Base-by-base conservation (phyloP, 2,113 vertebrate species). In the Loxodonta africana region DNA sequence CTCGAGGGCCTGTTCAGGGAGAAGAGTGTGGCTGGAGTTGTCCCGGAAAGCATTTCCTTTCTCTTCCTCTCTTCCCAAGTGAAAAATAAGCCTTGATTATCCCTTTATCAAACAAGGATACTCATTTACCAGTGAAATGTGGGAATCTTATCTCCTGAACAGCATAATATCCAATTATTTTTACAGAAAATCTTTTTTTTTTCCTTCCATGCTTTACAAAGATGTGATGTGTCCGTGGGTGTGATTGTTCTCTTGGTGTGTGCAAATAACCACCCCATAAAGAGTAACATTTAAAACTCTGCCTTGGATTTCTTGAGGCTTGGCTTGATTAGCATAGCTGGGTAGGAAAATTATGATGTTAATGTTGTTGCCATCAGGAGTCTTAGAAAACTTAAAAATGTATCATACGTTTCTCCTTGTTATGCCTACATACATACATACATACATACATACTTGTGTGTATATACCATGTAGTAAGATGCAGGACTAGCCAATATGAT, bases 41-140 rank as follows among this genome's bases (percentile, higher is more conserved):
- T 65, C 65, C 8, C 3, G 74, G 82, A 41, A 71, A 88, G 41
- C 44, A 76, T 69, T 90, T 9, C 11, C 25, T 65, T 87, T 85
- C 33, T 60, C 83, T 87, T 60, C 33, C 80, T 83, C 12, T 92
- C 69, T 95, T 73, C 33, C 46, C 85, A 94, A 78, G 17, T 92
- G 82, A 94, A 92, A 93, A 95, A 82, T 94, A 92, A 96, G 89
- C 63, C 28, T 62, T 88, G 62, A 92, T 85, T 82, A 90, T 71
- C 21, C 28, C 8, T 96, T 95, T 93, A 85, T 92, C 65, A 91
- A 94, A 81, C 51, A 83, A 78, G 71, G 9, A 5, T 77, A 69
- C 28, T 67, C 62, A 81, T 28, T 97, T 94, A 7, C 51, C 41
- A 53, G 60, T 69, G 65, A 88, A 80, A 92, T 71, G 51, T 84